A percentile compares a stretch with the other conserved stretches of the same genome.
Evolutionary conservation across 2,797 vertebrate species (phyloP).

Genomic region (Enoplosus armatus): DNA sequence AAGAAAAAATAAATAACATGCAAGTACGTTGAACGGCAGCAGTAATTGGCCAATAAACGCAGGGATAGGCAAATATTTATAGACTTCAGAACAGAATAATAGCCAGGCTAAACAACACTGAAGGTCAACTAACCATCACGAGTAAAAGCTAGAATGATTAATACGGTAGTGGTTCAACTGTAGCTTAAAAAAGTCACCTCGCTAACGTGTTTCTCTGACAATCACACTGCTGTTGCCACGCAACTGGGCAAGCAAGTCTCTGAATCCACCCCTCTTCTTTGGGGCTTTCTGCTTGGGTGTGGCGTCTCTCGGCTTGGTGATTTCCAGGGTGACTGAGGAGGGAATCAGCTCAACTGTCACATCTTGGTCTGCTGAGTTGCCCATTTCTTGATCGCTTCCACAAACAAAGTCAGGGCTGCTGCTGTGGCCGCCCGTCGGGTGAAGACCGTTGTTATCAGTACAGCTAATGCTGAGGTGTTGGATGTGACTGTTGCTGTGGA

Average conservation of each 20-base stretch:
- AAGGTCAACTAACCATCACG: neutral
- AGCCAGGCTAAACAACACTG: neutral
- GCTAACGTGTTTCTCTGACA: slow-evolving; percentile 54
- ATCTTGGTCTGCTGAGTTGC: neutral
- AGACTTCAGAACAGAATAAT: neutral
- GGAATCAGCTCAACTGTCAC: neutral
- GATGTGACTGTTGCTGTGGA: neutral
- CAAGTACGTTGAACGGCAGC: neutral
- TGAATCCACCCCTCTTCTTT: slow-evolving; percentile 44
- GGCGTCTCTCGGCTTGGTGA: neutral
- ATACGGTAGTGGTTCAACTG: neutral
- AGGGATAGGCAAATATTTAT: neutral
- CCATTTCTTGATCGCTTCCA: neutral
- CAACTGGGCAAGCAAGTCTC: slow-evolving; percentile 65
- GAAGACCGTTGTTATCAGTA: no score
- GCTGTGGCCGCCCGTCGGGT: neutral
- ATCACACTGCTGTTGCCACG: slow-evolving; percentile 65
- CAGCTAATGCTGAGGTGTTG: fast-evolving
- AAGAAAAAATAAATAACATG: slow-evolving; percentile 1
- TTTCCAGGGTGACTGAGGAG: neutral
- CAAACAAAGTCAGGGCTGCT: neutral
- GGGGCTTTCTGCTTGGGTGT: neutral
- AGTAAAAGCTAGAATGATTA: neutral
- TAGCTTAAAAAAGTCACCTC: neutral
- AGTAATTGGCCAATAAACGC: neutral